Evolutionary conservation across 2,888 invertebrate genomes (phyloP).

Genomic region (Tortricodes alternella): DNA sequence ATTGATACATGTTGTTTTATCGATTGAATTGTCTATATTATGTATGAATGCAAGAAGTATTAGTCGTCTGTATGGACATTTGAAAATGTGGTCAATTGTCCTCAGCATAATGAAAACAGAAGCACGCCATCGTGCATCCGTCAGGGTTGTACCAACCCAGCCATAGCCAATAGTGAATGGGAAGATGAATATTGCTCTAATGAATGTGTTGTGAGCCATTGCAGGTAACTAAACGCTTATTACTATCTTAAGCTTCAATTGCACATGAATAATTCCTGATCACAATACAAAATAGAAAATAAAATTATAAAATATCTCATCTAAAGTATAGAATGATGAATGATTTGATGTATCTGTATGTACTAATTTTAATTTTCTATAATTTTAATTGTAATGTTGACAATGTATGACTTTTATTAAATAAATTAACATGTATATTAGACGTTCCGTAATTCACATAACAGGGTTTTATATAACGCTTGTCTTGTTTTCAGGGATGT

Average conservation of each 20-base stretch:
- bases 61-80: conserved; percentile 21
- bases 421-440: no score
- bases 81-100: conserved; percentile 33
- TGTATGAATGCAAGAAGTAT: no score
- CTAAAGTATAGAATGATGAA: no score
- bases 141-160: conserved; percentile 94
- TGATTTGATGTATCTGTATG: no score
- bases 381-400: no score
- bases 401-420: no score
- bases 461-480: conserved; percentile 29
- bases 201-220: conserved; percentile 97
- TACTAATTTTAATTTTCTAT: no score
- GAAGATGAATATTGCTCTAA: conserved; percentile 98
- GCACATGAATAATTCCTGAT: no score
- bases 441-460: no score
- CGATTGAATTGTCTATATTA: no score
- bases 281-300: neutral
- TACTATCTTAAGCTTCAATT: neutral
- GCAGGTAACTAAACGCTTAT: conserved; percentile 82
- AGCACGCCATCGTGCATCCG: conserved; percentile 88
- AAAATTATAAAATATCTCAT: no score
- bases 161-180: conserved; percentile 96
- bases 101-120: conserved; percentile 74
- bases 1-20: no score
- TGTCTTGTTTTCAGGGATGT: conserved; percentile 88